A percentile compares a stretch with the other conserved stretches of the same genome.
Conservation (phyloP, 2,113 vertebrate species). For the Crotalus tigris region DNA sequence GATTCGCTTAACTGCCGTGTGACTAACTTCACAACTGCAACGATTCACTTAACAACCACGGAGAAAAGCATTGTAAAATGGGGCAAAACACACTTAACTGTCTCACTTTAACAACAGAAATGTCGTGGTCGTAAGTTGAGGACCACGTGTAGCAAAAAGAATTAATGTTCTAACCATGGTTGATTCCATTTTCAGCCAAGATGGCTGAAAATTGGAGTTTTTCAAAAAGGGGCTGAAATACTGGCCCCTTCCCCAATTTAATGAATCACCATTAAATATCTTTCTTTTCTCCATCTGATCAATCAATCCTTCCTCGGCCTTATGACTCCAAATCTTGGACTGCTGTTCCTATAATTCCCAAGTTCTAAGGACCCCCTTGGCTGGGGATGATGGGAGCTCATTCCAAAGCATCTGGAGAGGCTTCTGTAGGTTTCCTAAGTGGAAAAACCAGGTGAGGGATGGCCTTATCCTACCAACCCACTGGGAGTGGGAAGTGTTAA, state of each 20-base stretch:
- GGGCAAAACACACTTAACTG: background rate
- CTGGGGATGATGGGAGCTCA: background rate
- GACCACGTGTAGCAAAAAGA: background rate
- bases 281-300: background rate
- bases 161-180: background rate
- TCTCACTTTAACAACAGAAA: background rate
- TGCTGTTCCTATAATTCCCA: background rate
- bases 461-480: background rate
- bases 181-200: background rate
- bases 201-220: background rate
- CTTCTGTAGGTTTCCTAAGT: background rate
- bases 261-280: background rate
- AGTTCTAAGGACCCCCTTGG: background rate
- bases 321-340: background rate
- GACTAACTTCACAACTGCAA: background rate
- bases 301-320: background rate
- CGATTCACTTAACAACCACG: background rate
- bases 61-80: rapidly evolving
- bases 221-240: too few relatives aligned
- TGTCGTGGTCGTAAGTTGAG: background rate
- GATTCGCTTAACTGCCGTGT: background rate
- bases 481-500: background rate
- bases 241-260: background rate
- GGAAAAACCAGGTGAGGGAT: background rate
- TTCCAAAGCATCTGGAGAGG: background rate